Percentiles rank a stretch among this genome's conserved stretches.
These are phyloP conservation scores for Acropora tenuis DNA, from an alignment of 64 coral and sea anemone species.

Conservation along the genomic window DNA sequence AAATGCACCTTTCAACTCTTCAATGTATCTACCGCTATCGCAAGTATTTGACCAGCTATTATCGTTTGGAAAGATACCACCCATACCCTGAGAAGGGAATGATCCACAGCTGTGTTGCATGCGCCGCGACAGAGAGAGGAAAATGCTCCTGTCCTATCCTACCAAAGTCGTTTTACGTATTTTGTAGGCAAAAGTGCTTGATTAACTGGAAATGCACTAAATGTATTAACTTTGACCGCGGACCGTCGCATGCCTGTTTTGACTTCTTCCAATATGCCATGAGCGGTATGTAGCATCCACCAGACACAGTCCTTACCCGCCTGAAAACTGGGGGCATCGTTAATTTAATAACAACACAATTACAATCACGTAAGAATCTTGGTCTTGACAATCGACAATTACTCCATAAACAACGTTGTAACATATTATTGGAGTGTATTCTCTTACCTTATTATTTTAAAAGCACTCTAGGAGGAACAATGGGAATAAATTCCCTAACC, in stretches of 20 bases:
- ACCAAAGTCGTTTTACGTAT: not conserved
- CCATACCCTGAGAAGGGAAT: constrained; percentile 5
- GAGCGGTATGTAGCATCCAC: not conserved
- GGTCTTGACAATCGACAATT: too few species aligned
- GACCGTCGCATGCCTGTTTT: too few species aligned
- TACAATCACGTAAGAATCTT: too few species aligned
- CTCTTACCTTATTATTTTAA: too few species aligned
- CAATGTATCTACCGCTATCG: too few species aligned
- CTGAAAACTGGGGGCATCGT: not conserved
- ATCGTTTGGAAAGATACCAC: not conserved
- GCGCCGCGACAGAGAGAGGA: constrained; percentile 3
- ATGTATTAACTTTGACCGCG: too few species aligned
- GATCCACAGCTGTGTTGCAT: constrained; percentile 9
- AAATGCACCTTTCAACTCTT: not conserved
- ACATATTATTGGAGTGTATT: too few species aligned
- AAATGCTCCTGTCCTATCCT: constrained; percentile 4
- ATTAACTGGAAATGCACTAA: too few species aligned
- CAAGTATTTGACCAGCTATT: constrained; percentile 8
- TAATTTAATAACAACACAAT: not conserved
- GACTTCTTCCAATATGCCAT: not conserved
- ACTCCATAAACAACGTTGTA: too few species aligned
- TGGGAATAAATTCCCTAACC: too few species aligned
- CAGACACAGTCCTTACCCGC: not conserved
- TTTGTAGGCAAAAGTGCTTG: too few species aligned
- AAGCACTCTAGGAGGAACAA: too few species aligned